Conservation (phyloP, 2,888 invertebrate genomes). For the Xestia xanthographa region DNA sequence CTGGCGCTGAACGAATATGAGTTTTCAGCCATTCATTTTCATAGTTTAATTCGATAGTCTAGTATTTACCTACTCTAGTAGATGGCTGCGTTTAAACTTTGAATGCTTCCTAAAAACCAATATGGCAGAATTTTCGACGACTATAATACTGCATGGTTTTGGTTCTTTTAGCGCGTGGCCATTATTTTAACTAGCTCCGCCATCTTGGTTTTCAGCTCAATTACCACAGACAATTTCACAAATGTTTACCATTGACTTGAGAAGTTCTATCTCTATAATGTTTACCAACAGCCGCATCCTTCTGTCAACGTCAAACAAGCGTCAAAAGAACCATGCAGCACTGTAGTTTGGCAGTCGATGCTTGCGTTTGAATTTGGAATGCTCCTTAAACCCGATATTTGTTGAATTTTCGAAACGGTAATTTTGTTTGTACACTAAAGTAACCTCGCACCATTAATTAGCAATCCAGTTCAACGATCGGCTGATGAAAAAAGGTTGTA, state of each 20-base stretch:
- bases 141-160: background rate
- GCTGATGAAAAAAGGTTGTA: background rate
- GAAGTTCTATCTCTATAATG: no score
- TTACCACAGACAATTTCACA: background rate
- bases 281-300: background rate
- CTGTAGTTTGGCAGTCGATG: background rate
- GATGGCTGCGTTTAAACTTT: background rate
- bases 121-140: background rate
- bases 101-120: background rate
- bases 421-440: background rate
- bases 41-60: no score
- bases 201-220: background rate
- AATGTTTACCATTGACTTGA: background rate
- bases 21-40: background rate
- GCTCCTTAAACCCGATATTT: background rate
- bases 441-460: slow-evolving; percentile 16
- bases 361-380: slow-evolving; percentile 6
- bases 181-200: background rate
- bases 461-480: slow-evolving; percentile 6
- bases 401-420: background rate
- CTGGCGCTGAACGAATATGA: background rate
- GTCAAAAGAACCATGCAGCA: background rate
- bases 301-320: background rate
- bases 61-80: no score
- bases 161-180: background rate